Conservation (phyloP, 2,888 invertebrate genomes). For the Leptogaster cylindrica region DNA sequence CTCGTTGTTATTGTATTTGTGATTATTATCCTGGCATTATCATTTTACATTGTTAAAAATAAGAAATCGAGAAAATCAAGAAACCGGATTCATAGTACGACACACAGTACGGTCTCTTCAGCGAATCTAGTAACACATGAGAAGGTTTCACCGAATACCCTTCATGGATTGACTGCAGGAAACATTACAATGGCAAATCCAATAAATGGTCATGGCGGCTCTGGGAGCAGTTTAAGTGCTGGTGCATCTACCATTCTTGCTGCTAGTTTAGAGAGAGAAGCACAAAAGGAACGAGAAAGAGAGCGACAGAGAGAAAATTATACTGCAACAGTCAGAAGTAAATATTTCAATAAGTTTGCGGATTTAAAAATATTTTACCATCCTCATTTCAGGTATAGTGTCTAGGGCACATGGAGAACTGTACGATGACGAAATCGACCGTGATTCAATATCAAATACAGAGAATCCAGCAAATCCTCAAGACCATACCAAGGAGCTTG, state of each 20-base stretch:
- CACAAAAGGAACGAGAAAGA: slow-evolving; percentile 59
- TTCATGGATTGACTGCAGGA: slow-evolving; percentile 45
- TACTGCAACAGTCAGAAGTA: slow-evolving; percentile 68
- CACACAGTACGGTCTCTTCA: slow-evolving; percentile 59
- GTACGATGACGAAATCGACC: slow-evolving; percentile 62
- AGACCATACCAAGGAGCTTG: neutral
- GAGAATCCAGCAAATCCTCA: neutral
- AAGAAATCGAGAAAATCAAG: slow-evolving; percentile 54
- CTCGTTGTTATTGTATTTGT: slow-evolving; percentile 76
- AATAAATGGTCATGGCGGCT: slow-evolving; percentile 61
- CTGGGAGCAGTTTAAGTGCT: slow-evolving; percentile 66
- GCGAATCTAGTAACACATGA: slow-evolving; percentile 60
- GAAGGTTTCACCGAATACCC: slow-evolving; percentile 54
- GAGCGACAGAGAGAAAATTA: slow-evolving; percentile 61
- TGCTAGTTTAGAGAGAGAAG: slow-evolving; percentile 62
- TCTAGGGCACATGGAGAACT: slow-evolving; percentile 61
- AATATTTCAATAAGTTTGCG: slow-evolving; percentile 49
- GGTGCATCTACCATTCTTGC: slow-evolving; percentile 69
- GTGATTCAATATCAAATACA: slow-evolving; percentile 55
- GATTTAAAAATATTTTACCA: neutral
- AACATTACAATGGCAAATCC: slow-evolving; percentile 58
- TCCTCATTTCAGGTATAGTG: slow-evolving; percentile 60
- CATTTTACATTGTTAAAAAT: slow-evolving; percentile 76
- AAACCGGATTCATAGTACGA: slow-evolving; percentile 60
- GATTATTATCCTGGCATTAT: slow-evolving; percentile 69